These are phyloP conservation scores for Orbicella faveolata DNA, from an alignment of 64 coral and sea anemone genomes.

Conservation along the genomic window DNA sequence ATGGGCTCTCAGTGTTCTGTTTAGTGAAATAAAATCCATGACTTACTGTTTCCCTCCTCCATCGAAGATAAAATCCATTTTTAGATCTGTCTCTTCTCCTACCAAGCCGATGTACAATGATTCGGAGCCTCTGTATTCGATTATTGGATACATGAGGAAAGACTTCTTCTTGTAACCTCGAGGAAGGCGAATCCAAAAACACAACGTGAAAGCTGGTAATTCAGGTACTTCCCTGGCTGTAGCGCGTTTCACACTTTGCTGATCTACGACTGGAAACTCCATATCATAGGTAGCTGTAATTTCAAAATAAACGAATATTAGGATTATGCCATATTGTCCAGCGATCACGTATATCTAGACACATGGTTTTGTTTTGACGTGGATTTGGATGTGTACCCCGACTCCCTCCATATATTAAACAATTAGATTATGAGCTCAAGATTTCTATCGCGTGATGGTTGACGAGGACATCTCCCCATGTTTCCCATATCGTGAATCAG, in stretches of 20 bases:
- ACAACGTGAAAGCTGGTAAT: neutral
- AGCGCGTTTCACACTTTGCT: neutral
- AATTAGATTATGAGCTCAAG: no score
- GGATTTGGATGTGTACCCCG: no score
- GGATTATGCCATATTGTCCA: no score
- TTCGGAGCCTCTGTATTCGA: neutral
- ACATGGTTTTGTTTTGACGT: no score
- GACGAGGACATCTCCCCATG: no score
- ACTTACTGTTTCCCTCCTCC: no score
- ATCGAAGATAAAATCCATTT: neutral
- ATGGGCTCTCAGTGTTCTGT: no score
- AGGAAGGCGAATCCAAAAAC: conserved; percentile 1
- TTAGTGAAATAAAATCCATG: no score
- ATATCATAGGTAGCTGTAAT: neutral
- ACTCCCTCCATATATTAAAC: no score
- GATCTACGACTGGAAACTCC: neutral
- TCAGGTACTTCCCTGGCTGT: neutral
- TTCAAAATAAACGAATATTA: neutral
- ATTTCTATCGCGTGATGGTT: no score
- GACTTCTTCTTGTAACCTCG: neutral
- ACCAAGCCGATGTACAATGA: neutral
- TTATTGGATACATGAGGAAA: neutral
- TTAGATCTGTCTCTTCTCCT: neutral
- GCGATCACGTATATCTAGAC: no score
- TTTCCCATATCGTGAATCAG: no score